These are phyloP conservation scores for Netelia inedita DNA, from an alignment of 2,888 invertebrate species.

Conservation along the genomic window DNA sequence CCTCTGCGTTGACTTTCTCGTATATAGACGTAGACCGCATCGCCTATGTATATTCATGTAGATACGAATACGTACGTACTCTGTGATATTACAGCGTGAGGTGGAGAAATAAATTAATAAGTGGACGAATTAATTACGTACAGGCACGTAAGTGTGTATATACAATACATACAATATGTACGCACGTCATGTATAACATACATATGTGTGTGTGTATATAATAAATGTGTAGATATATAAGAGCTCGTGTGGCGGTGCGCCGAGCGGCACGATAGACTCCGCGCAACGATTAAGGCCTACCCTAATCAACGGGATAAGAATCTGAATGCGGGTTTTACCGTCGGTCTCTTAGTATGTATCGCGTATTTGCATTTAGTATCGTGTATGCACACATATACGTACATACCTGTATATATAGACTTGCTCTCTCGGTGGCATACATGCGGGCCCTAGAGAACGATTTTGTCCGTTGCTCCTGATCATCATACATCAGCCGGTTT, in stretches of 20 bases:
- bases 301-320: constrained; percentile 73
- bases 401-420: background rate
- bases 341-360: constrained; percentile 64
- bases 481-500: constrained; percentile 4
- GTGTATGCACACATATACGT: constrained; percentile 3
- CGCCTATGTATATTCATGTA: background rate
- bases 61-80: constrained; percentile 16
- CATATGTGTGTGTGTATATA: background rate
- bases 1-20: background rate
- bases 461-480: constrained; percentile 7
- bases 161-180: constrained; percentile 9
- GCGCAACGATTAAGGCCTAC: constrained; percentile 67
- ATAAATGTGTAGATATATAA: constrained; percentile 27
- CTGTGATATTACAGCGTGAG: constrained; percentile 51
- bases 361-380: constrained; percentile 69
- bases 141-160: constrained; percentile 61
- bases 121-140: constrained; percentile 73
- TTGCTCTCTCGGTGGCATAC: background rate
- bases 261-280: constrained; percentile 54
- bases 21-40: background rate
- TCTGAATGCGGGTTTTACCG: constrained; percentile 68
- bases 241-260: constrained; percentile 41
- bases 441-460: background rate
- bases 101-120: constrained; percentile 74
- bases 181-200: constrained; percentile 1